These are phyloP conservation scores for Rhinopomastus cyanomelas DNA, from an alignment of 2,113 vertebrate species.

Conservation along the genomic window DNA sequence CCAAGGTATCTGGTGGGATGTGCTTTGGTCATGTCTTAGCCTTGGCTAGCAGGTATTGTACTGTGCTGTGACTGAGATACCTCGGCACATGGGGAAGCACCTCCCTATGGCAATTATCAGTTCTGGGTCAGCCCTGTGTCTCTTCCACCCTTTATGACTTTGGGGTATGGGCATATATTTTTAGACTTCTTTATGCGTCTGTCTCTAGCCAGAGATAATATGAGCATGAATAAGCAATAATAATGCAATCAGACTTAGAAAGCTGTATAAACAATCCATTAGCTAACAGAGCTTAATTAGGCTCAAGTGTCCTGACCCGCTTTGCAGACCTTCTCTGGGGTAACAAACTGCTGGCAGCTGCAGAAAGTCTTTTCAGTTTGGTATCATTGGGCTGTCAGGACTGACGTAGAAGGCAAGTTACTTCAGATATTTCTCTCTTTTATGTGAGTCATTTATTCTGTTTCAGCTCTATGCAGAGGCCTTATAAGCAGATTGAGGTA, in stretches of 20 bases:
- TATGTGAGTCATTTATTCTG: background rate
- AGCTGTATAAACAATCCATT: background rate
- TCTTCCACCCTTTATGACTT: background rate
- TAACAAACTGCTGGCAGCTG: background rate
- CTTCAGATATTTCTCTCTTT: background rate
- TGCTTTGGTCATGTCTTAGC: background rate
- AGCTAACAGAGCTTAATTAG: background rate
- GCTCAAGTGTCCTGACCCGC: background rate
- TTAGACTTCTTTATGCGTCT: background rate
- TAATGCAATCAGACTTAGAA: background rate
- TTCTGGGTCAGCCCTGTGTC: background rate
- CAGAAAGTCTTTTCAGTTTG: background rate
- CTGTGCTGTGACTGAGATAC: background rate
- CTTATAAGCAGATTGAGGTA: background rate
- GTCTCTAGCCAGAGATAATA: background rate
- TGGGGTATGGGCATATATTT: background rate
- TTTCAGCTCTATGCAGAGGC: accelerated
- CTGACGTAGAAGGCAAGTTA: background rate
- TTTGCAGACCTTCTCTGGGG: background rate
- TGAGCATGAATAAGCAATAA: background rate
- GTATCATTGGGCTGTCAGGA: background rate
- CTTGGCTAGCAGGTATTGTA: background rate
- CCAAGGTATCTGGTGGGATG: background rate
- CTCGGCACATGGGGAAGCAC: background rate
- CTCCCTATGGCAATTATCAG: background rate